phyloP scores from a whole-genome alignment of 2,888 invertebrate species.

The Byasa hedistus region DNA sequence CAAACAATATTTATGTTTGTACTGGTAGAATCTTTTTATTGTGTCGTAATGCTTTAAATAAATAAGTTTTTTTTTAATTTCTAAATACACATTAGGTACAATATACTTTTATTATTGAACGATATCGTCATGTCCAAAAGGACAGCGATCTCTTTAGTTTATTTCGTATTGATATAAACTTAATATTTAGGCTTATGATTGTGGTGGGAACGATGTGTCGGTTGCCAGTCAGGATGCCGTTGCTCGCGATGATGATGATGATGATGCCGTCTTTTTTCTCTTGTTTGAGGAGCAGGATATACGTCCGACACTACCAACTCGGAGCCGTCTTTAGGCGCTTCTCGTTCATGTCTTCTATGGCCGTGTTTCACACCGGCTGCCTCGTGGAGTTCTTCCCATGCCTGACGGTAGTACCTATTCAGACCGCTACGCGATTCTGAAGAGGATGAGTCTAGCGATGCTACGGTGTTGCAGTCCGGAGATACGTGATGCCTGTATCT shows the following conservation, averaged over 20 bases:
- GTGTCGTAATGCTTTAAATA: neutral
- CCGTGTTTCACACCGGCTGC: conserved; percentile 82
- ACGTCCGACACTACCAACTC: conserved; percentile 88
- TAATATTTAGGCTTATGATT: conserved; percentile 78
- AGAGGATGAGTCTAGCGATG: conserved; percentile 92
- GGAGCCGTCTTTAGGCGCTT: conserved; percentile 84
- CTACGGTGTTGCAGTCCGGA: conserved; percentile 94
- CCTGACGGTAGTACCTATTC: conserved; percentile 93
- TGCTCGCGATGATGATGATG: conserved; percentile 87
- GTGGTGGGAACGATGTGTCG: conserved; percentile 76
- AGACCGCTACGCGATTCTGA: conserved; percentile 91
- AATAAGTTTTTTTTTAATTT: neutral
- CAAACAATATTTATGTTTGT: neutral
- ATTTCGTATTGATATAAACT: conserved; percentile 23
- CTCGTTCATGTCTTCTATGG: conserved; percentile 66
- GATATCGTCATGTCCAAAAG: neutral
- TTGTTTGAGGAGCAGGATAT: conserved; percentile 64
- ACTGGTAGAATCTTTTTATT: neutral
- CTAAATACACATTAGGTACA: neutral
- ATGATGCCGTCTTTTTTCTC: conserved; percentile 84
- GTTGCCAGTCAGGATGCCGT: conserved; percentile 79
- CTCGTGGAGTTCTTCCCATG: conserved; percentile 95
- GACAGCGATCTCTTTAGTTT: conserved; percentile 32
- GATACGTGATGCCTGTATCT: conserved; percentile 93
- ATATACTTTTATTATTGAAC: neutral